A percentile compares a stretch with the other conserved stretches of the same genome.
Conservation (phyloP, 35 echinoderm and acorn worm genomes). For the Apostichopus californicus region DNA sequence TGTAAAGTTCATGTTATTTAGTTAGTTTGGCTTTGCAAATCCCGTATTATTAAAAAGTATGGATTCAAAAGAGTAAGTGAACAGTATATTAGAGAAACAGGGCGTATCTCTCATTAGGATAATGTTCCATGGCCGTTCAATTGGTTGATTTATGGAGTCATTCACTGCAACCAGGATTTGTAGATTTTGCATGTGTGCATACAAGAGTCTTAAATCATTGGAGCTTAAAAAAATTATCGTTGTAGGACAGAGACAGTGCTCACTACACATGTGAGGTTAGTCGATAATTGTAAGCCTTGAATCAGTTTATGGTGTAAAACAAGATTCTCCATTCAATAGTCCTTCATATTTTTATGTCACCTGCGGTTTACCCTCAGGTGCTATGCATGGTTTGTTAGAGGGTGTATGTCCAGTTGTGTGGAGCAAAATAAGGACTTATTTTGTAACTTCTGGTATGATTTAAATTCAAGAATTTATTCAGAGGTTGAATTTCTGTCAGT, state of each 20-base stretch:
- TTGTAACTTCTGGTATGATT: not conserved
- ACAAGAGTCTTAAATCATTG: not conserved
- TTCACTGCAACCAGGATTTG: slow-evolving; percentile 14
- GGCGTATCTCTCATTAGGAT: not conserved
- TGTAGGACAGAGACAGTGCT: not conserved
- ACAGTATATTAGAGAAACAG: not conserved
- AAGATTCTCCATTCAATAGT: not conserved
- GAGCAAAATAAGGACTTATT: not conserved
- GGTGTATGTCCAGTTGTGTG: not conserved
- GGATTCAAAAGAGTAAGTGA: not conserved
- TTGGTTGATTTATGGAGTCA: not conserved
- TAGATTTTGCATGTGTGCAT: slow-evolving; percentile 61
- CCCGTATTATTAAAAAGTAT: not conserved
- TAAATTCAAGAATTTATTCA: not conserved
- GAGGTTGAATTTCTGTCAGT: not conserved
- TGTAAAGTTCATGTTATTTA: slow-evolving; percentile 37
- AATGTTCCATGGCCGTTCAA: not conserved
- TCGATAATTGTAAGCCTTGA: not conserved
- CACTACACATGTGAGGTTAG: not conserved
- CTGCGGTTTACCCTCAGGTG: not conserved
- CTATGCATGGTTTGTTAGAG: not conserved
- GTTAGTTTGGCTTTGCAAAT: slow-evolving; percentile 46
- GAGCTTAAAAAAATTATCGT: not conserved
- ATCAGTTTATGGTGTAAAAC: slow-evolving; percentile 11
- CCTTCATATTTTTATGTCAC: not conserved